Base-by-base conservation (phyloP, 2,797 vertebrate species). In the Argya squamiceps region DNA sequence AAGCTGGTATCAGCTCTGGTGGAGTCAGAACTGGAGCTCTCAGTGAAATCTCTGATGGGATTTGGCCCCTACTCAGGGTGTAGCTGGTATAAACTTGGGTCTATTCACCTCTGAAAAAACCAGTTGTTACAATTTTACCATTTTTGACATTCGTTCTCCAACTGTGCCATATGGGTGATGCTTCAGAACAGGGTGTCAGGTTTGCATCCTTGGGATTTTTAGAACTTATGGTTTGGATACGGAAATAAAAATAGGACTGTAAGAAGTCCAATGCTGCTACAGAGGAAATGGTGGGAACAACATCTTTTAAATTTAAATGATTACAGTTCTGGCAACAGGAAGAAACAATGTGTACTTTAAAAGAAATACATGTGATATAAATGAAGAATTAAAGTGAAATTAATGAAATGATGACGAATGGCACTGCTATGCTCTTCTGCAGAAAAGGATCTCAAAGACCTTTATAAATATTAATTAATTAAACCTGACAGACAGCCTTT, bases 391-490 rank as follows among this genome's bases (percentile, higher is more conserved):
- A 41, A 91, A 95, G 39, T 67, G 56, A 94, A 95, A 92, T 79
- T 56, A 96, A 93, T 62, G 59, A 65, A 93, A 86, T 84, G 92
- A 73, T 96, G 88, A 96, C 68, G 91, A 96, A 95, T 84, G 84
- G 50, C 53, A 76, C 63, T 60, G 59, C 63, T 92, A 32, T 58
- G 43, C 55, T 92, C 46, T 77, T 94, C 63, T 90, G 53, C 83
- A 91, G 70, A 88, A 82, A 92, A 86, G 49, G 59, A 94, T 94
- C 74, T 77, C n/a, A 32, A 75, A 95, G 83, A 82, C 78, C 79
- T 94, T 89, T 88, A 80, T 82, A 94, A 92, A 90, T 93, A 93
- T 82, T 90, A 94, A 96, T 88, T 95, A 96, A 95, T 95, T 90
- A 92, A 95, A 90, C 74, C 89, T 95, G 96, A 96, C 93, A 90